Evolutionary conservation across 1,140 invertebrate species (phyloP), one percentile per base, ranked within the genome.

Genomic region (Rhizoglyphus robini): DNA sequence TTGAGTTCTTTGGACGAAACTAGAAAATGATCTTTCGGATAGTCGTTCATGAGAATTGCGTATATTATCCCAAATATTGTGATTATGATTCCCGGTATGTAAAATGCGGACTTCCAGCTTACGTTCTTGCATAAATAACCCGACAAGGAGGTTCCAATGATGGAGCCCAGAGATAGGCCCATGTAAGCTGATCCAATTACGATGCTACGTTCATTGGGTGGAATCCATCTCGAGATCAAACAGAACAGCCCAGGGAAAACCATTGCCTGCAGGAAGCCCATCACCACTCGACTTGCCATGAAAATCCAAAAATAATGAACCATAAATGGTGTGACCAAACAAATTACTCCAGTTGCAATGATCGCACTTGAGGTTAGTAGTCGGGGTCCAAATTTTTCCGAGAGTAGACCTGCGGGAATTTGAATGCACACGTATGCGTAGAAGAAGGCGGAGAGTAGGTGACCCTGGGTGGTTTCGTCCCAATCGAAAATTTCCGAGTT

Each of bases 31-130:
- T 86, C 78, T 0, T 82, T 82, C 0, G 94, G 94, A 0, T 84
- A 84, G 72, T 94, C 89, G 73, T 83, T 90, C 8, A 92, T 83
- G 27, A 95, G 76, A 0, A 86, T 96, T 1, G 83, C 73, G 2
- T 87, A 70, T 29, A 88, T 87, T 90, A 90, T 84, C 1, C 77
- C 38, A 31, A 82, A 71, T 3, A 85, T 85, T 61, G 86, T 77
- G n/a, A n/a, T n/a, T 34, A 61, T 61, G 15, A 25, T 29, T 23
- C 82, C 86, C 4, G 83, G 82, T 20, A 84, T 76, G 72, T 93
- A 95, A 74, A 94, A 95, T 23, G 92, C 85, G 20, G 84, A 86
- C 0, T 83, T 80, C 90, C 90, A 95, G 8, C 88, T 88, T 23
- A 84, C 80, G 60, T 72, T 69, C 25, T 69, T 68, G 59, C 79